Evolutionary conservation across 1,140 invertebrate genomes (phyloP), one percentile per base, ranked within the genome.

Genomic region (Leguminivora glycinivorella): DNA sequence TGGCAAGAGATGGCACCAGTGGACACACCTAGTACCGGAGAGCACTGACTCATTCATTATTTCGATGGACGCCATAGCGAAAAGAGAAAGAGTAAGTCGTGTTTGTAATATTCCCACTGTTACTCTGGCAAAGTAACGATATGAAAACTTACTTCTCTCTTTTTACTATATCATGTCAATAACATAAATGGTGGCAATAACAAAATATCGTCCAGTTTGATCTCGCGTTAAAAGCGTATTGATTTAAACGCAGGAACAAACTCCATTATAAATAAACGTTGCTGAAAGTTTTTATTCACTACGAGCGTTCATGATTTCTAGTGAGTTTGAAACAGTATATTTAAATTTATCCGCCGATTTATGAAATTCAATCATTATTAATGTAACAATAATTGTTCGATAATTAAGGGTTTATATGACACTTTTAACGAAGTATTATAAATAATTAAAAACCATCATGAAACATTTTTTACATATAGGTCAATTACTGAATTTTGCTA

Each of bases 1-100:
- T 85, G 83, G 84, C 83, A 87, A 87, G 84, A 85, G 78, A 75
- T 70, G 73, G 47, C 47, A 10, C 47, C 47, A 52, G 47, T 22
- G 47, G 47, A 43, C 40, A 43, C 40, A 43, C 40, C 0, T 43
- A 43, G 40, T 43, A 43, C 14, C 47, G 7, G 47, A 22, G 19
- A 52, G 19, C 47, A 52, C 47, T 52, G 47, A 52, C 0, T 22
- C 19, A 22, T 52, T 52, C 14, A 52, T 7, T 52, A 22, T 47
- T 43, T 17, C 34, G 40, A 43, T 17, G 40, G 40, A 43, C 10
- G 6, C 19, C 47, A 52, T 22, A 52, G 47, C n/a, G 10, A 52
- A 22, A 22, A 52, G 9, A 52, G 47, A 52, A 52, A 22, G n/a
- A 43, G 40, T 43, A 43, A 52, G n/a, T 22, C 17, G 7, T 9